Conservation (phyloP, 2,888 invertebrate species). For the Platynereis dumerilii region DNA sequence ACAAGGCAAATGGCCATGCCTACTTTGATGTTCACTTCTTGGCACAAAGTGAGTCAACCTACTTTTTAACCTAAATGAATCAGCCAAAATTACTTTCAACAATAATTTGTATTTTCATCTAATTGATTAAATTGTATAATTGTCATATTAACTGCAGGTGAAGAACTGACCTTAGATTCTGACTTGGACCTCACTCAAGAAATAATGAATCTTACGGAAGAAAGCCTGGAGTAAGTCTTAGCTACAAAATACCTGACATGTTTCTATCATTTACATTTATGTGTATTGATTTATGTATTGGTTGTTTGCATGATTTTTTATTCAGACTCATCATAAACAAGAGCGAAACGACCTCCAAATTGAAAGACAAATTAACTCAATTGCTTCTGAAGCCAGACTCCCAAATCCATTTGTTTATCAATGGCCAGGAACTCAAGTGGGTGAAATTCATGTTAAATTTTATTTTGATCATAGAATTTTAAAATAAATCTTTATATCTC, state of each 20-base stretch:
- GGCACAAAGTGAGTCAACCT: slow-evolving; percentile 37
- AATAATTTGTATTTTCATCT: too few relatives aligned
- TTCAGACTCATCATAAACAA: not conserved
- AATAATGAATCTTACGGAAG: too few relatives aligned
- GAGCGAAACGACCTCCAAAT: not conserved
- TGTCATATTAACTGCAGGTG: not conserved
- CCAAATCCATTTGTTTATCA: slow-evolving; percentile 16
- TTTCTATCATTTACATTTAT: too few relatives aligned
- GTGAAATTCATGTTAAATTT: not conserved
- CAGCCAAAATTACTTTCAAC: not conserved
- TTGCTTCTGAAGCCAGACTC: slow-evolving; percentile 11
- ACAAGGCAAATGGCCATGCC: slow-evolving; percentile 46
- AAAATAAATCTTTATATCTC: too few relatives aligned
- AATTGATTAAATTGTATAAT: too few relatives aligned
- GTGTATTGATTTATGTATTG: too few relatives aligned
- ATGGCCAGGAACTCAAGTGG: slow-evolving; percentile 15
- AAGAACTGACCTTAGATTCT: not conserved
- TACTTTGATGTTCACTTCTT: slow-evolving; percentile 45
- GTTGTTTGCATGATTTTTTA: too few relatives aligned
- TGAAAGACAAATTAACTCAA: slow-evolving; percentile 10
- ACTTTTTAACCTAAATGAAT: not conserved
- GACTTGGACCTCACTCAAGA: too few relatives aligned
- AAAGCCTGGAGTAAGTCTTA: too few relatives aligned
- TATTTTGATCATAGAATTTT: too few relatives aligned
- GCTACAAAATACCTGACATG: too few relatives aligned